These are phyloP conservation scores for Uloborus plumipes DNA, from an alignment of 2,888 invertebrate species.

Conservation along the genomic window DNA sequence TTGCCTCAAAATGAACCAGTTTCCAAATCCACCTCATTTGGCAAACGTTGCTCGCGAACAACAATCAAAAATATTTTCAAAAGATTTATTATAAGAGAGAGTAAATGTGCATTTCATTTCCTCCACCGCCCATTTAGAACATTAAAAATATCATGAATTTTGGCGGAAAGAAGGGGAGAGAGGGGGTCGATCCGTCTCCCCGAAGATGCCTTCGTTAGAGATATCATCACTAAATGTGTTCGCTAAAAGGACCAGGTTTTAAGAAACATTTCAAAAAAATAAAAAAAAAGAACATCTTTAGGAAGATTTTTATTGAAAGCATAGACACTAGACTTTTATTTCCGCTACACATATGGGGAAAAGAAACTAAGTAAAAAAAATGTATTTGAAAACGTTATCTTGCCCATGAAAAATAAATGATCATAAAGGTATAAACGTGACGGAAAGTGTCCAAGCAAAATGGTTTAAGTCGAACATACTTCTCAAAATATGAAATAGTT, in stretches of 20 bases:
- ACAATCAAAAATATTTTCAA: too few species aligned
- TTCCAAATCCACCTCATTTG: too few species aligned
- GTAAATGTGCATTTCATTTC: too few species aligned
- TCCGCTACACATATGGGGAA: slow-evolving; percentile 7
- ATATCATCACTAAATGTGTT: slow-evolving; percentile 48
- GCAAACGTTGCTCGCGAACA: too few species aligned
- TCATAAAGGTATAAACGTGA: slow-evolving; percentile 58
- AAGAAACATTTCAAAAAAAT: slow-evolving; percentile 21
- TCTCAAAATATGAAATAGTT: too few species aligned
- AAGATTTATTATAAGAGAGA: too few species aligned
- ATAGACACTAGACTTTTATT: too few species aligned
- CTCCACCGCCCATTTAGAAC: not conserved
- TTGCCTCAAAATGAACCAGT: too few species aligned
- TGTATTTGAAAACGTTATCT: slow-evolving; percentile 56
- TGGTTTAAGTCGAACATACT: too few species aligned
- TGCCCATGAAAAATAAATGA: slow-evolving; percentile 46
- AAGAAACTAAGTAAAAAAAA: slow-evolving; percentile 31
- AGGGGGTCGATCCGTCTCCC: slow-evolving; percentile 9
- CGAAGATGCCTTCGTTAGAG: slow-evolving; percentile 44
- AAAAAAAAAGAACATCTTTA: slow-evolving; percentile 11
- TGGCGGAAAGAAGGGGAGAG: not conserved
- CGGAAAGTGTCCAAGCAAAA: slow-evolving; percentile 9
- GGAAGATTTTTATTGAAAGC: slow-evolving; percentile 39
- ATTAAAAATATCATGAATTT: not conserved
- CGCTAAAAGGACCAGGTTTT: slow-evolving; percentile 31